phyloP scores from a whole-genome alignment of 2,888 invertebrate genomes.

The Drosophila mercatorum region DNA sequence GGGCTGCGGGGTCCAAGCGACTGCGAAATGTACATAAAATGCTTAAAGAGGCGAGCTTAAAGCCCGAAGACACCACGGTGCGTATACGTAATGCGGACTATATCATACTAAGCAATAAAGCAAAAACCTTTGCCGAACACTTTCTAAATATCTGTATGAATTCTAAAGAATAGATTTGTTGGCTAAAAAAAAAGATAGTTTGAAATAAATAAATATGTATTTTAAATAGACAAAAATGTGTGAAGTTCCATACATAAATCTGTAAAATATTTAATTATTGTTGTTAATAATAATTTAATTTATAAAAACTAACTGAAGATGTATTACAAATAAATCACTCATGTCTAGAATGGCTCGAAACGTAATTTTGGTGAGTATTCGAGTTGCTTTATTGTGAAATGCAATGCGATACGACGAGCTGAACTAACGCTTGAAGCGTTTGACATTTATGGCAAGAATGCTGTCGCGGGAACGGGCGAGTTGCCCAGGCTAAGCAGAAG shows the following conservation, averaged over 20 bases:
- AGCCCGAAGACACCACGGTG: neutral
- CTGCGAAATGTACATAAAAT: slow-evolving; percentile 40
- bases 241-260: too few species aligned
- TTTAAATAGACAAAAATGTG: too few species aligned
- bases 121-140: too few species aligned
- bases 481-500: neutral
- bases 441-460: slow-evolving; percentile 30
- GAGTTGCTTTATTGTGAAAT: neutral
- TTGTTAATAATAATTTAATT: too few species aligned
- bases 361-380: neutral
- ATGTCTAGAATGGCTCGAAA: too few species aligned
- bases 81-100: slow-evolving; percentile 20
- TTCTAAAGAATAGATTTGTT: too few species aligned
- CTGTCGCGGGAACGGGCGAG: neutral
- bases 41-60: slow-evolving; percentile 30
- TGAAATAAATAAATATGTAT: too few species aligned
- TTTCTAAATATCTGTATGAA: too few species aligned
- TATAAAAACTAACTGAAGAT: too few species aligned
- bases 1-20: slow-evolving; percentile 40
- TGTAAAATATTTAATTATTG: too few species aligned
- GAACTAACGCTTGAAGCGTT: slow-evolving; percentile 22
- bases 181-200: too few species aligned
- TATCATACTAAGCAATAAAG: neutral
- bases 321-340: neutral
- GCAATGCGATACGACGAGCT: neutral